These are phyloP conservation scores for Leptinotarsa undecemlineata DNA, from an alignment of 1,140 invertebrate genomes.

Conservation along the genomic window DNA sequence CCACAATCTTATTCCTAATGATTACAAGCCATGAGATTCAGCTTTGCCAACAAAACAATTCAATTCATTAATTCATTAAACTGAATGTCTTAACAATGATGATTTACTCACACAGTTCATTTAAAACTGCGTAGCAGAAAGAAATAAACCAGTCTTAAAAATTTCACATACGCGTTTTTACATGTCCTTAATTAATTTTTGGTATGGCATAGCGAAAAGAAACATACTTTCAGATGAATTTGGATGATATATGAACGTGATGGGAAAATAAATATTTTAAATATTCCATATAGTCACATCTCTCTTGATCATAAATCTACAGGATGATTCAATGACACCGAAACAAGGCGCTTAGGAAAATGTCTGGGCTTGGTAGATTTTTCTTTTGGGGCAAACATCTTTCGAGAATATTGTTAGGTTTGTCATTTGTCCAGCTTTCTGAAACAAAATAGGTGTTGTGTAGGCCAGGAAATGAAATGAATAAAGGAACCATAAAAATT, in stretches of 20 bases:
- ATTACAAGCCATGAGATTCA: neutral
- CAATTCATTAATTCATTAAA: neutral
- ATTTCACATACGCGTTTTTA: conserved; percentile 2
- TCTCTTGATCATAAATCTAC: too few relatives aligned
- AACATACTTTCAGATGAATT: neutral
- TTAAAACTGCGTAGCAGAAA: neutral
- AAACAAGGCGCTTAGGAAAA: too few relatives aligned
- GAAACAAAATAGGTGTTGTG: too few relatives aligned
- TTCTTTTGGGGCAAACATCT: too few relatives aligned
- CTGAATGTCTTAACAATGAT: neutral
- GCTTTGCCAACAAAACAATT: neutral
- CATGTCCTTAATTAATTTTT: conserved; percentile 4
- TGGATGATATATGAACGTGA: neutral
- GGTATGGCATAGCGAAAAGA: neutral
- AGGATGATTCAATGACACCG: too few relatives aligned
- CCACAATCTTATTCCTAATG: neutral
- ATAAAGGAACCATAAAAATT: too few relatives aligned
- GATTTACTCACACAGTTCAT: neutral
- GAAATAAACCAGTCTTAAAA: neutral
- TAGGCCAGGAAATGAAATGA: too few relatives aligned
- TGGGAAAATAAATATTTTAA: too few relatives aligned
- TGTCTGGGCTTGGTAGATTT: too few relatives aligned
- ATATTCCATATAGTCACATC: too few relatives aligned
- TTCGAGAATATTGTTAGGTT: too few relatives aligned
- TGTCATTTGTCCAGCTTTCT: too few relatives aligned